Base-by-base conservation (phyloP, 2,888 invertebrate species). In the Scrobipalpa atriplicella region DNA sequence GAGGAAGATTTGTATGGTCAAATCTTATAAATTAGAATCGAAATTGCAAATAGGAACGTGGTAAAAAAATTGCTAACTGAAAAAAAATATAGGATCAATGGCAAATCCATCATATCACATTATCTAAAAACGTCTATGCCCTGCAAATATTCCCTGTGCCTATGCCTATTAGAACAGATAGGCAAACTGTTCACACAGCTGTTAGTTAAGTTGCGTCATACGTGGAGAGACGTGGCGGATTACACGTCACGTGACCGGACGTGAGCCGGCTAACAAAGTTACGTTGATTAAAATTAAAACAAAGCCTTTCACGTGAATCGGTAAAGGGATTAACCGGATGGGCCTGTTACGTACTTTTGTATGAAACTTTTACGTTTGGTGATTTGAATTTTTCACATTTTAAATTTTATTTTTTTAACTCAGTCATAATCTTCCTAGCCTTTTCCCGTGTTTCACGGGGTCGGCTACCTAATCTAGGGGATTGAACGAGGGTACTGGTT, bases 221-320 rank as follows among this genome's bases (percentile, higher is more conserved):
- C 54, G 54, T 54, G 6, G 54, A 66, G 69, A 63, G 65, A 67
- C 63, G 66, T 63, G 29, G 62, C 47, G 18, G 29, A 62, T 62
- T 62, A 62, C 62, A 13, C 11, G 36, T 29, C 58, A 58, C 58
- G 58, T 58, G 58, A 38, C 29, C 38, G 16, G 16, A 38, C 29
- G 62, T 29, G 62, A 62, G 47, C 70, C 69, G 71, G 71, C 73
- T 76, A 77, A 79, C 75, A 72, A 75, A 73, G 75, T 78, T 73
- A 63, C 71, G 67, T 71, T 75, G 74, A 78, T 77, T 73, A 73
- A 74, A 76, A 77, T 78, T 62, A 62, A 62, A 62, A 43, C 62
- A 43, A 80, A 62, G 62, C 62, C 58, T 38, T 62, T 29, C 18
- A 47, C 43, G 21, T n/a, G 47, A 43, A 29, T 47, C 47, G 39